phyloP scores from a whole-genome alignment of 2,888 invertebrate genomes.

The Hyposoter dolosus region DNA sequence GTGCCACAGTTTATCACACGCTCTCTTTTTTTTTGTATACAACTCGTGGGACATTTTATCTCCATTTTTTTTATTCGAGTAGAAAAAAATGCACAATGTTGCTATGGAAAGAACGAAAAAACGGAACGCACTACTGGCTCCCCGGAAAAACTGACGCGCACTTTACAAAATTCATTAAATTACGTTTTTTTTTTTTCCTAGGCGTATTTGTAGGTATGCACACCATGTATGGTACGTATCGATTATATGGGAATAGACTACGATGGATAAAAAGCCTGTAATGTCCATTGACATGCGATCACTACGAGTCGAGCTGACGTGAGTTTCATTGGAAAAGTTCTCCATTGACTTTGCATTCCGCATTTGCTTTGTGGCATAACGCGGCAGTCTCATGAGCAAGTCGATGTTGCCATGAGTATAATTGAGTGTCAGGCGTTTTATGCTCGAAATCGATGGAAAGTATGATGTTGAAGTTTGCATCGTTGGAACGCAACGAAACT shows the following conservation, averaged over 20 bases:
- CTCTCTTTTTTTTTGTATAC: not conserved
- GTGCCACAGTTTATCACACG: not conserved
- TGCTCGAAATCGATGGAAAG: not conserved
- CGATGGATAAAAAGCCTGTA: conserved; percentile 1
- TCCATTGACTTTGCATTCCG: not conserved
- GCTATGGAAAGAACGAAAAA: not conserved
- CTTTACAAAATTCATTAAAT: not conserved
- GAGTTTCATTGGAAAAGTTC: not conserved
- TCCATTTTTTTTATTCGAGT: not conserved
- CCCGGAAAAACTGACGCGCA: conserved; percentile 7
- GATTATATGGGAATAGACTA: conserved; percentile 2
- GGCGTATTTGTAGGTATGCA: not conserved
- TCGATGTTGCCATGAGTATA: not conserved
- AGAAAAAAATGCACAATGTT: not conserved
- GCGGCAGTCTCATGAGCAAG: not conserved
- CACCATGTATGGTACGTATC: not conserved
- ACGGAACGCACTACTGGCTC: not conserved
- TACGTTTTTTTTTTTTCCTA: too few species aligned
- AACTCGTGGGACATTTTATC: too few species aligned
- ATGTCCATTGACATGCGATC: conserved; percentile 25
- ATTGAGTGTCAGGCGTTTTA: not conserved
- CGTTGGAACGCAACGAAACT: too few species aligned
- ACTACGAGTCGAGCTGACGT: not conserved
- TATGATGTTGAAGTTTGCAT: not conserved
- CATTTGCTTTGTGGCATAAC: not conserved